Conservation (phyloP, 2,888 invertebrate species). For the Epinotia nisella region DNA sequence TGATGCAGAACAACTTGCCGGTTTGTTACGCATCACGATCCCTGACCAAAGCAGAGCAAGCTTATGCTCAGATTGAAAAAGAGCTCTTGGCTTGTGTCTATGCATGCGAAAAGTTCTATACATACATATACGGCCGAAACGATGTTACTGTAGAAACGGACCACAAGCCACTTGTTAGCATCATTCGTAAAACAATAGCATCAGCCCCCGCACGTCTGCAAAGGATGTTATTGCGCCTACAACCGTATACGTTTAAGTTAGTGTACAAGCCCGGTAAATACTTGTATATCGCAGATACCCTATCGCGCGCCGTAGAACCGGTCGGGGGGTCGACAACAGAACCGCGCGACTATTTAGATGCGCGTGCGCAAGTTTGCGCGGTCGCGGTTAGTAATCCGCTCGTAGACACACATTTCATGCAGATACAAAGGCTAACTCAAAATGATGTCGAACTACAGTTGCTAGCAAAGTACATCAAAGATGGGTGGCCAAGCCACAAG, state of each 20-base stretch:
- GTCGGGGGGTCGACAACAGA: not conserved
- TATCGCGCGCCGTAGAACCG: conserved; percentile 37
- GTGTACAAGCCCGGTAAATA: conserved; percentile 46
- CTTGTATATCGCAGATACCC: conserved; percentile 45
- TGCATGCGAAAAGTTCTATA: conserved; percentile 37
- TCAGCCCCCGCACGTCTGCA: conserved; percentile 43
- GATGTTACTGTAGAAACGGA: conserved; percentile 37
- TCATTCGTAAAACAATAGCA: conserved; percentile 42
- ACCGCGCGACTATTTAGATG: conserved; percentile 3
- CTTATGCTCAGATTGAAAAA: conserved; percentile 20
- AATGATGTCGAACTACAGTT: conserved; percentile 34
- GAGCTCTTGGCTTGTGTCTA: conserved; percentile 21
- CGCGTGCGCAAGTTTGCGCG: not conserved
- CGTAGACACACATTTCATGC: not conserved
- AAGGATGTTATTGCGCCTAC: conserved; percentile 45
- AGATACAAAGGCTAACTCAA: conserved; percentile 27
- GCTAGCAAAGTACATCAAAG: conserved; percentile 35
- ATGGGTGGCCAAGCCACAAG: conserved; percentile 44
- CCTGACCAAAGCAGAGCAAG: not conserved
- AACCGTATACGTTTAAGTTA: conserved; percentile 46
- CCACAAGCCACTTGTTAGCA: conserved; percentile 40
- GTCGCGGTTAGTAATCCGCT: not conserved
- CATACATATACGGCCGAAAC: conserved; percentile 27
- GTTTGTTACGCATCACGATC: conserved; percentile 44
- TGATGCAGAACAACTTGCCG: conserved; percentile 30